Evolutionary conservation across 2,888 invertebrate genomes (phyloP).

Genomic region (Lasioglossum pauxillum): DNA sequence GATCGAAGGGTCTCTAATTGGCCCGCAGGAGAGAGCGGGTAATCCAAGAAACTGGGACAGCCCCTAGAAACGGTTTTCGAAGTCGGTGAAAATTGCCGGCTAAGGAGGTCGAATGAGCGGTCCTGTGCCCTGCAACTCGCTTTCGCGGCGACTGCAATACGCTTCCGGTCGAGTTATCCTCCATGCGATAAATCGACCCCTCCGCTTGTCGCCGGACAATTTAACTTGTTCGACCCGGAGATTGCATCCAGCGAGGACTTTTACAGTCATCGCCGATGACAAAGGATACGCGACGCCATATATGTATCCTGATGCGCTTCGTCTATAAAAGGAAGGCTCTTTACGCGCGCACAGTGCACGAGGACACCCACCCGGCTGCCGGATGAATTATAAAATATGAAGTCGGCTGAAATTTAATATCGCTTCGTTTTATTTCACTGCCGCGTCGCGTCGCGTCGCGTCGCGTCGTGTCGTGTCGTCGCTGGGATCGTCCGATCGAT

Average conservation of each 20-base stretch:
- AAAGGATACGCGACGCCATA: not conserved
- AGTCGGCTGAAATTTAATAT: not conserved
- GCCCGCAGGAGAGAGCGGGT: not conserved
- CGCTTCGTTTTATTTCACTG: not conserved
- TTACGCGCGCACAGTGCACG: not conserved
- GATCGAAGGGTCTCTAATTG: slow-evolving; percentile 4
- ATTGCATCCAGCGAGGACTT: not conserved
- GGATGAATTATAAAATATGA: not conserved
- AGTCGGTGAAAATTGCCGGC: slow-evolving; percentile 6
- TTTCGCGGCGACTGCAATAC: slow-evolving; percentile 10
- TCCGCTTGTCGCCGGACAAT: slow-evolving; percentile 3
- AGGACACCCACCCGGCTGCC: no score
- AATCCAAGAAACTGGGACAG: not conserved
- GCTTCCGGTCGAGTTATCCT: not conserved
- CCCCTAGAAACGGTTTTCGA: slow-evolving; percentile 1
- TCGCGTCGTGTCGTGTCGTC: no score
- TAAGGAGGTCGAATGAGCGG: slow-evolving; percentile 11
- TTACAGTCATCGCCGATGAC: not conserved
- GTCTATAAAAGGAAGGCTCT: not conserved
- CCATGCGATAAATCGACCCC: slow-evolving; percentile 13
- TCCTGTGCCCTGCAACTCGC: not conserved
- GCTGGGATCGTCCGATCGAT: not conserved
- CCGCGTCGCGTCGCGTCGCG: not conserved
- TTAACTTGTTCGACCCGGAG: not conserved
- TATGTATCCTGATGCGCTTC: not conserved